phyloP scores from a whole-genome alignment of 2,888 invertebrate species.

The Folsomia manolachei region DNA sequence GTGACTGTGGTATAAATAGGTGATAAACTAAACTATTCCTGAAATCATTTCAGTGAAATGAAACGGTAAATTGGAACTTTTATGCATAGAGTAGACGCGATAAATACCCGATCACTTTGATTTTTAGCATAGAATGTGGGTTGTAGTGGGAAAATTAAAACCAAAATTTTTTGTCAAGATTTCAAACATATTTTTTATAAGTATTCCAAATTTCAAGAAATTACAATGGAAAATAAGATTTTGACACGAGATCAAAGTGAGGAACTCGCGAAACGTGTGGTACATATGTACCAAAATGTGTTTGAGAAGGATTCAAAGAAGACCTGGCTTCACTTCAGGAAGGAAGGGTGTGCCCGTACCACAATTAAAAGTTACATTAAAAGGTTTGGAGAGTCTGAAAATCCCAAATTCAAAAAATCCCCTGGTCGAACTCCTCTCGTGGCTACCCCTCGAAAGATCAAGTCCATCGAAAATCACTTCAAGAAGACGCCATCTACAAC shows the following conservation, averaged over 20 bases:
- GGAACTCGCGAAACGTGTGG: background rate
- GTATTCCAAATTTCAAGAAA: background rate
- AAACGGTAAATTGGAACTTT: no score
- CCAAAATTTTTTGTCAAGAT: no score
- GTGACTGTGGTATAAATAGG: no score
- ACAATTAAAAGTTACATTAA: conserved; percentile 3
- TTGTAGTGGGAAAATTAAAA: no score
- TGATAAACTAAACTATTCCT: no score
- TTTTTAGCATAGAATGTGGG: no score
- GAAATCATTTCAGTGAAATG: no score
- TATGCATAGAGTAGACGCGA: no score
- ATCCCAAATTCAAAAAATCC: background rate
- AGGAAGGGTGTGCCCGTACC: background rate
- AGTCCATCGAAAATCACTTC: background rate
- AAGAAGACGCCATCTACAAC: conserved; percentile 11
- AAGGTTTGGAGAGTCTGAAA: conserved; percentile 3
- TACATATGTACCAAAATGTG: conserved; percentile 1
- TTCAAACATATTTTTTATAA: background rate
- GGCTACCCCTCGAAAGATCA: background rate
- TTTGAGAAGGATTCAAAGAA: conserved; percentile 6
- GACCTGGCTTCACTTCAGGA: background rate
- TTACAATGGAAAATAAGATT: background rate
- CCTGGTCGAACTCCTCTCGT: background rate
- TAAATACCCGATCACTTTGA: no score
- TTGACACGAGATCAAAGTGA: background rate